These are phyloP conservation scores for Tauraco hartlaubi DNA, from an alignment of 2,797 vertebrate species.

Conservation along the genomic window DNA sequence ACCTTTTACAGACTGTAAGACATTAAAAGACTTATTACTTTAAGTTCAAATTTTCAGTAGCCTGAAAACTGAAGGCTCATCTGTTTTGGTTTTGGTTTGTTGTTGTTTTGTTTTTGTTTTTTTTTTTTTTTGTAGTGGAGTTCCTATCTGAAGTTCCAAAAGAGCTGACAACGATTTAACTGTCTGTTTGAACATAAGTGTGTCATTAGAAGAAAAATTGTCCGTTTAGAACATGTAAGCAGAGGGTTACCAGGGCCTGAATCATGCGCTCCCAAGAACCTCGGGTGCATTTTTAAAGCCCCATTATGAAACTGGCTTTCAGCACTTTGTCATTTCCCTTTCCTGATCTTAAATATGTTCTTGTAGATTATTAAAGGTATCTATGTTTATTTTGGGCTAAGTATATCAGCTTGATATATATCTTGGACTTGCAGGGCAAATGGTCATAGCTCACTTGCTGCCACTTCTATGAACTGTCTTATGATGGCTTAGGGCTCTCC, in stretches of 20 bases:
- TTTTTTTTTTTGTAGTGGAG: not conserved
- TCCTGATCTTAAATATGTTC: not conserved
- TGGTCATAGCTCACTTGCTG: not conserved
- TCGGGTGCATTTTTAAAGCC: not conserved
- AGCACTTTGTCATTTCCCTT: not conserved
- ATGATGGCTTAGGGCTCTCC: not conserved
- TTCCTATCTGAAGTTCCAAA: not conserved
- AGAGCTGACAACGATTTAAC: not conserved
- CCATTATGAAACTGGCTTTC: not conserved
- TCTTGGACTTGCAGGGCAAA: not conserved
- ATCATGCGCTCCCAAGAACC: not conserved
- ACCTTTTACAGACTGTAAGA: not conserved
- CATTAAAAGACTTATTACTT: not conserved
- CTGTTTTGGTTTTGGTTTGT: not conserved
- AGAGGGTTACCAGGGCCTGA: not conserved
- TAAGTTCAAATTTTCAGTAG: not conserved
- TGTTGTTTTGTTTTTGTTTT: no score
- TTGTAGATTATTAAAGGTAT: not conserved
- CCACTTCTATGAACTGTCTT: accelerated
- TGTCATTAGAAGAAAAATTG: not conserved
- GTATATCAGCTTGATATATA: not conserved
- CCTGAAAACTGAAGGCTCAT: not conserved
- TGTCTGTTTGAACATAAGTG: not conserved
- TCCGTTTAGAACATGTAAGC: not conserved
- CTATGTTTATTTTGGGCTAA: not conserved